Evolutionary conservation across 2,888 invertebrate genomes (phyloP), one percentile per base, ranked within the genome.

Genomic region (Cosmorhoe ocellata): DNA sequence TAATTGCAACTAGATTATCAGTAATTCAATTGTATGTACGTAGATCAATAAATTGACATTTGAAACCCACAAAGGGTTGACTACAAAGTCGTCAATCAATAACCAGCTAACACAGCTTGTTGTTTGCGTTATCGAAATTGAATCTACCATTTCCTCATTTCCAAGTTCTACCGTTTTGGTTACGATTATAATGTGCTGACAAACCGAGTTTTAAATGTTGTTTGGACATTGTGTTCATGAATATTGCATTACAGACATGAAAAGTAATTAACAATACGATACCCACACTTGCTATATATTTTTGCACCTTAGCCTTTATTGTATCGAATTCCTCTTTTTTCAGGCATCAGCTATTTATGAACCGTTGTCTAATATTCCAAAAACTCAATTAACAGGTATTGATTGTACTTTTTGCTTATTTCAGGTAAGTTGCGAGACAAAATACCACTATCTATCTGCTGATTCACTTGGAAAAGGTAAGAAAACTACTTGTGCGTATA

Each of bases 141-240:
- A 37, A 46, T 38, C 28, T 27, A 34, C 13, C 38, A 24, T 42
- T 18, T n/a, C n/a, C n/a, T n/a, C n/a, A n/a, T n/a, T n/a, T n/a
- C n/a, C n/a, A n/a, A n/a, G 41, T 41, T 46, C 24, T 42, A 47
- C 42, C 44, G 47, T 37, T 38, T 41, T 46, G 24, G 42, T 46
- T 42, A 42, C n/a, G 37, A 34, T 26, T 47, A 28, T 11, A 31
- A 28, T 44, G 24, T 33, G 12, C 24, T 4, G 8, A 13, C 11
- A 46, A 31, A 22, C 13, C 34, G 34, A 42, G 18, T 18, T 18
- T n/a, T n/a, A n/a, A n/a, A n/a, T n/a, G n/a, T n/a, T n/a, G n/a
- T n/a, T n/a, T n/a, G n/a, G n/a, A n/a, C n/a, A n/a, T n/a, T n/a
- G n/a, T n/a, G n/a, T n/a, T n/a, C n/a, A n/a, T n/a, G n/a, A n/a